phyloP scores from a whole-genome alignment of 64 coral and sea anemone species.

The Porites australiensis region DNA sequence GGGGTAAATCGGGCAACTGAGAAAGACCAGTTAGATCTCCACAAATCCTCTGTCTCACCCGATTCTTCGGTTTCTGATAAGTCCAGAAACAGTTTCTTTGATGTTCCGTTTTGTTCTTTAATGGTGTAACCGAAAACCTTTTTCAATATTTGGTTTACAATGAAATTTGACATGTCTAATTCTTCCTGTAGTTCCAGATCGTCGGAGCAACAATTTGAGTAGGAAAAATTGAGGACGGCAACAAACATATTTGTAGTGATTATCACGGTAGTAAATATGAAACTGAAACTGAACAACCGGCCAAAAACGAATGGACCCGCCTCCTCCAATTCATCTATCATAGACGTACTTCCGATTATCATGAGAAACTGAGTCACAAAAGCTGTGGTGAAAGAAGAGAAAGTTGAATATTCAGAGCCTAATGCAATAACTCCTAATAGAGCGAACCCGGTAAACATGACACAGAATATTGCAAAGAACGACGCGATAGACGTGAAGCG shows the following conservation, averaged over 20 bases:
- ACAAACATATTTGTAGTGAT: constrained; percentile 2
- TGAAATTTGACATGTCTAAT: neutral
- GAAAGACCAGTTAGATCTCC: constrained; percentile 21
- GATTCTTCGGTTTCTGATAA: neutral
- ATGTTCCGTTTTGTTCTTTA: neutral
- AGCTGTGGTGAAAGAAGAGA: neutral
- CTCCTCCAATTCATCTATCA: neutral
- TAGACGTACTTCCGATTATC: neutral
- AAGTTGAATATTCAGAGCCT: neutral
- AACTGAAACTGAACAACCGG: neutral
- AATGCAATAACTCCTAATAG: neutral
- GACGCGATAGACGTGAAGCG: neutral
- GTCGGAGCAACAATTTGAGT: neutral
- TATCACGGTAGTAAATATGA: neutral
- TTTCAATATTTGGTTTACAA: neutral
- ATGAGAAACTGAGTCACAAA: neutral
- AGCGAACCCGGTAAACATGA: neutral
- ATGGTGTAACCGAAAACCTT: neutral
- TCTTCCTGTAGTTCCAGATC: neutral
- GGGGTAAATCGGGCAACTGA: neutral
- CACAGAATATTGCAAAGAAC: neutral
- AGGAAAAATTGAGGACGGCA: neutral
- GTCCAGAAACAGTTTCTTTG: neutral
- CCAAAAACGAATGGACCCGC: neutral
- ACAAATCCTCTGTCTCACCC: neutral